Conservation (phyloP, 2,888 invertebrate species). For the Tipula vernalis region DNA sequence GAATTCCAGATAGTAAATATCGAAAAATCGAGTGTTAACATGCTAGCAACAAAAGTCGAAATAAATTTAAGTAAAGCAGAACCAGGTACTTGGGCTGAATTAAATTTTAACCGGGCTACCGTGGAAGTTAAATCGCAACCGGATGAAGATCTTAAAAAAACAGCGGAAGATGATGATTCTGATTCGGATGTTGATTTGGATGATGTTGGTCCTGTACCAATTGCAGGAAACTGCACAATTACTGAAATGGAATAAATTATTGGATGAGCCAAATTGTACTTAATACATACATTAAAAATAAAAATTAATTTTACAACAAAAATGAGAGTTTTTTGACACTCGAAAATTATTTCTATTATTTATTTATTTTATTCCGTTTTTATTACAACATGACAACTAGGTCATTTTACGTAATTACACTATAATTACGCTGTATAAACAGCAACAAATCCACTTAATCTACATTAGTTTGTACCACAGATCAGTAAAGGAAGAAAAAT, state of each 20-base stretch:
- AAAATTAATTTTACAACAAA: neutral
- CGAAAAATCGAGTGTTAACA: conserved; percentile 53
- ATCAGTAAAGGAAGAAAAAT: too few species aligned
- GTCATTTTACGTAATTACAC: too few species aligned
- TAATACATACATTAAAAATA: neutral
- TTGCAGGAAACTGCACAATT: conserved; percentile 16
- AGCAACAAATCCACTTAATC: too few species aligned
- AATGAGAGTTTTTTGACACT: too few species aligned
- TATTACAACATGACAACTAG: too few species aligned
- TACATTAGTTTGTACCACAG: too few species aligned
- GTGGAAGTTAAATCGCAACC: conserved; percentile 20
- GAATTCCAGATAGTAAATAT: conserved; percentile 61
- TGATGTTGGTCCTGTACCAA: conserved; percentile 43
- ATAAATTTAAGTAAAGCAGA: conserved; percentile 81
- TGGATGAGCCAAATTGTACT: neutral
- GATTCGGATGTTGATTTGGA: conserved; percentile 56
- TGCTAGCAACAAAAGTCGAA: conserved; percentile 86
- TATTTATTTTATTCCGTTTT: too few species aligned
- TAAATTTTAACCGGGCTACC: conserved; percentile 46
- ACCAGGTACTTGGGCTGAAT: conserved; percentile 65
- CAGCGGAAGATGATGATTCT: neutral
- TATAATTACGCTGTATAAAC: too few species aligned
- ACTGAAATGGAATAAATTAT: conserved; percentile 6
- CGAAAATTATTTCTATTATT: too few species aligned
- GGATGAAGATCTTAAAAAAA: conserved; percentile 8